Evolutionary conservation across 2,797 vertebrate species (phyloP).

Genomic region (Chanos chanos): DNA sequence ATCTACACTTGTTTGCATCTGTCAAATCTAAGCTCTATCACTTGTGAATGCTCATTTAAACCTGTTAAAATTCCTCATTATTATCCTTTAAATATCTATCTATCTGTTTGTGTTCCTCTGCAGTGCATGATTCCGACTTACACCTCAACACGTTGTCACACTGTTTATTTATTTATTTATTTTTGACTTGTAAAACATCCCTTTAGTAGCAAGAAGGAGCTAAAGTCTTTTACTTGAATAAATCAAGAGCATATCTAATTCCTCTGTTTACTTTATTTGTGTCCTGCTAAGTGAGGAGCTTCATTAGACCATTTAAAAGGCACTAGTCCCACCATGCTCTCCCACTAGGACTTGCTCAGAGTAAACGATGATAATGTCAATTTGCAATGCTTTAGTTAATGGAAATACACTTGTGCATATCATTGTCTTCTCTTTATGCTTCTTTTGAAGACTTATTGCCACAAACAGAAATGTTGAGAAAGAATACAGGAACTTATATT

Average conservation of each 20-base stretch:
- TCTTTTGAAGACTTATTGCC: not conserved
- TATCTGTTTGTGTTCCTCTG: no score
- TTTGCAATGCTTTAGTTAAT: slow-evolving; percentile 32
- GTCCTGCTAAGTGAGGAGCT: slow-evolving; percentile 30
- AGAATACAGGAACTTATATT: no score
- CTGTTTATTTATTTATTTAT: not conserved
- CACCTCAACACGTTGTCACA: no score
- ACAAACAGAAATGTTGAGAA: not conserved
- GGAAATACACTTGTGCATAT: slow-evolving; percentile 12
- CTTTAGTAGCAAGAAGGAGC: slow-evolving; percentile 35
- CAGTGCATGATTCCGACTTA: no score
- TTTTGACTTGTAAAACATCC: slow-evolving; percentile 16
- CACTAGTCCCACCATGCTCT: slow-evolving; percentile 18
- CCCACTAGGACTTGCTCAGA: slow-evolving; percentile 15
- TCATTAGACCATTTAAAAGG: slow-evolving; percentile 36
- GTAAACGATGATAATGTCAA: slow-evolving; percentile 40
- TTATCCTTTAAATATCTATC: no score
- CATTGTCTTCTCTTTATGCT: not conserved
- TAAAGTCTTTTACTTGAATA: slow-evolving; percentile 30
- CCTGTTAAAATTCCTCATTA: no score
- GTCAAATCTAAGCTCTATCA: no score
- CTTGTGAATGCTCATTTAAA: no score
- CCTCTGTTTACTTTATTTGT: slow-evolving; percentile 24
- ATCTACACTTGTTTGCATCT: no score
- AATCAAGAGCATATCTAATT: slow-evolving; percentile 27